Base-by-base conservation (phyloP, 2,797 vertebrate species). In the Novumbra hubbsi region DNA sequence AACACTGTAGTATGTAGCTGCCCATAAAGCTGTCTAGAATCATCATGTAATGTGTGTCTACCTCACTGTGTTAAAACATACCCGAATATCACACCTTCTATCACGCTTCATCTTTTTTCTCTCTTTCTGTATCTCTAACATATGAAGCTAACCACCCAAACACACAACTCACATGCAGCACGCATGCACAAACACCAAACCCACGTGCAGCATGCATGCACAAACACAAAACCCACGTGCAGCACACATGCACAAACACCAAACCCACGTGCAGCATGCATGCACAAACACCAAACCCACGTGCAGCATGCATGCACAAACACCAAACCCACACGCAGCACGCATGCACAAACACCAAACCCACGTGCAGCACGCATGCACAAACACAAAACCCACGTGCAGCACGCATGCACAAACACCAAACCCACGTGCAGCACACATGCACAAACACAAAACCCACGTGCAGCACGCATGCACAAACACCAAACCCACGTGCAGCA, bases 91-190 rank as follows among this genome's bases (percentile, higher is more conserved):
- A 24, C 49, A 45, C 24, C 65, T 57, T 57, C 30, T 57, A 21
- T 72, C 28, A 70, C 34, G 32, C 45, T 41, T 21, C 32, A 32
- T 70, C 30, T 24, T 62, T 66, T 65, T 12, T 69, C 38, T 30
- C 5, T 65, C 27, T 32, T 12, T 32, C 27, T 30, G 12, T 30
- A 16, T 68, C n/a, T 30, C 41, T 48, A 21, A 19, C 70, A n/a
- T 5, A 28, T 62, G n/a, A 21, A 55, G 17, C 12, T 5, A 57
- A 3, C 34, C 50, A 60, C 15, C 4, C 15, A 68, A 38, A 65
- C 34, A 24, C 55, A 45, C 30, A 52, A 32, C 32, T 5, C 32
- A 32, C 5, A 5, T 32, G 32, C 32, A 32, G 32, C 16, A 74
- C 21, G 24, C 17, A 50, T 50, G 8, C 7, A 21, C 15, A 68